Evolutionary conservation across 2,888 invertebrate species (phyloP), one percentile per base, ranked within the genome.

Genomic region (Ethmia dodecea): DNA sequence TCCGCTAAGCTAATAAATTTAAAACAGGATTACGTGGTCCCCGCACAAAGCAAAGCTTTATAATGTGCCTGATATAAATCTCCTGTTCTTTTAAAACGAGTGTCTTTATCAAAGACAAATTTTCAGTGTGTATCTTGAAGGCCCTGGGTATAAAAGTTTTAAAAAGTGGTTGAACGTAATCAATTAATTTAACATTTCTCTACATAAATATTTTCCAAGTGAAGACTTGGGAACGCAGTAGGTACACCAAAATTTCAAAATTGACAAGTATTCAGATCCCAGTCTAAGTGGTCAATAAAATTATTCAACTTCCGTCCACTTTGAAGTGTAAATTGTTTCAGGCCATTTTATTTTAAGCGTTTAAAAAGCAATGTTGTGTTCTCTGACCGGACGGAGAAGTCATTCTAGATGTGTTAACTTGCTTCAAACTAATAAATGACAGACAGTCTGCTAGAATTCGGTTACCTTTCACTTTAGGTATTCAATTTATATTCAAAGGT

Each of bases 1-100:
- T 71, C 60, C 68, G 69, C 3, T 71, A 66, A 72, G 75, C 76
- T 78, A 83, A 83, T 86, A 86, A 84, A 86, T 86, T 84, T 74
- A 61, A 72, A 78, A 73, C 72, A 61, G 83, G 83, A 83, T 86
- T 83, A 84, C 73, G 65, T 64, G 69, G 73, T 67, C 64, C 70
- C 65, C 59, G 70, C 71, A 75, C 75, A 72, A 71, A 75, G 76
- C 70, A 70, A 71, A 71, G 75, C 77, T 75, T 77, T 80, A 79
- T 78, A 79, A 83, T 80, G 78, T 77, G 71, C 65, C 68, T 59
- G 64, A 65, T 71, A 79, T 81, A 81, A 80, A 81, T 78, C 76
- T 75, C 59, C 58, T 51, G 63, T 59, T 60, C 60, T 58, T 62
- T 67, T 65, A 59, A 58, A 68, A 68, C 55, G 65, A 60, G 51